Conservation (phyloP, 64 coral and sea anemone species). For the Actinia tenebrosa region DNA sequence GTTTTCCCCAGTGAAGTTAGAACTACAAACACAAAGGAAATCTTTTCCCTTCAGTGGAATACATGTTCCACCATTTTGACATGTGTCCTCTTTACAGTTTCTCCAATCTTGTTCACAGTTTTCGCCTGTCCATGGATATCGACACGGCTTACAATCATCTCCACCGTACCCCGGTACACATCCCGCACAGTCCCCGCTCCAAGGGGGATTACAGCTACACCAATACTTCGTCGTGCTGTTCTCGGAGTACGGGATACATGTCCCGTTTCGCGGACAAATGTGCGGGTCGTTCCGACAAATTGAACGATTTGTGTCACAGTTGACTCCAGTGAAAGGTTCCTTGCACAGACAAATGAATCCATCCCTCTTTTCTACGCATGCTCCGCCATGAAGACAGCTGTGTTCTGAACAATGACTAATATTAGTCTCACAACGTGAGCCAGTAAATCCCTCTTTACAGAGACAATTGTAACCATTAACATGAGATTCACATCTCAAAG, state of each 20-base stretch:
- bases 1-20: conserved; percentile 42
- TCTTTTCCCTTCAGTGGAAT: conserved; percentile 51
- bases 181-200: conserved; percentile 65
- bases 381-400: conserved; percentile 64
- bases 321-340: conserved; percentile 67
- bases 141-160: conserved; percentile 54
- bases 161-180: conserved; percentile 72
- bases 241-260: conserved; percentile 68
- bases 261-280: conserved; percentile 66
- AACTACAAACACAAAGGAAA: conserved; percentile 60
- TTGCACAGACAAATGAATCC: conserved; percentile 74
- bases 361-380: conserved; percentile 69
- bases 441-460: conserved; percentile 66
- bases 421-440: conserved; percentile 46
- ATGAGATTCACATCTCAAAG: conserved; percentile 55
- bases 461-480: conserved; percentile 59
- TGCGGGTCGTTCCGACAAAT: conserved; percentile 61
- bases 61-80: conserved; percentile 60
- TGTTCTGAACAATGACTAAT: conserved; percentile 39
- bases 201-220: conserved; percentile 58
- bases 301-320: conserved; percentile 76
- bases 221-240: conserved; percentile 37
- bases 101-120: conserved; percentile 71
- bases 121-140: conserved; percentile 77
- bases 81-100: conserved; percentile 63